phyloP scores from a whole-genome alignment of 2,797 vertebrate species.

The Triplophysa yarkandensis region DNA sequence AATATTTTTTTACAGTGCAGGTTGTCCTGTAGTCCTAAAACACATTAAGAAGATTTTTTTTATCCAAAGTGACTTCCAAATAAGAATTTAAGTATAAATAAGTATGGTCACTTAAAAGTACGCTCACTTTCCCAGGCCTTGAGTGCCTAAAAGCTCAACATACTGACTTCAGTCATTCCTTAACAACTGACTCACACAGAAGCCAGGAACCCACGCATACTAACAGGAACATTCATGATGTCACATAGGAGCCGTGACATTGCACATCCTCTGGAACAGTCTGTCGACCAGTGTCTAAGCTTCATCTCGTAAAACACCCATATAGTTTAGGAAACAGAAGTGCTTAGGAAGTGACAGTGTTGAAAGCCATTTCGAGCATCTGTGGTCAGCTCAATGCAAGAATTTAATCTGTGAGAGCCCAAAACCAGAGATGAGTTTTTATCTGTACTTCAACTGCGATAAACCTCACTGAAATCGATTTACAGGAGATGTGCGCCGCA shows the following conservation, averaged over 20 bases:
- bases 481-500: background rate
- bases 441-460: conserved; percentile 14
- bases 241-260: conserved; percentile 54
- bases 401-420: conserved; percentile 7
- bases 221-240: conserved; percentile 55
- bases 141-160: background rate
- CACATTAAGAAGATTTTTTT: too few species aligned
- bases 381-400: background rate
- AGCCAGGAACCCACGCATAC: conserved; percentile 32
- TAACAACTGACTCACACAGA: conserved; percentile 35
- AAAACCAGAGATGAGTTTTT: background rate
- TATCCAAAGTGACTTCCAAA: background rate
- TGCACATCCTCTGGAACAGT: conserved; percentile 52
- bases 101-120: background rate
- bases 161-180: background rate
- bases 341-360: conserved; percentile 9
- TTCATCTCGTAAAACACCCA: conserved; percentile 34
- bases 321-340: conserved; percentile 25
- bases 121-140: conserved; percentile 3
- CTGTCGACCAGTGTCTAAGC: conserved; percentile 54
- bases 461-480: conserved; percentile 27
- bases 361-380: conserved; percentile 1
- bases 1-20: background rate
- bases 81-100: too few species aligned
- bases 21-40: background rate